Evolutionary conservation across 2,888 invertebrate species (phyloP), one percentile per base, ranked within the genome.

Genomic region (Cheilosia grossa): DNA sequence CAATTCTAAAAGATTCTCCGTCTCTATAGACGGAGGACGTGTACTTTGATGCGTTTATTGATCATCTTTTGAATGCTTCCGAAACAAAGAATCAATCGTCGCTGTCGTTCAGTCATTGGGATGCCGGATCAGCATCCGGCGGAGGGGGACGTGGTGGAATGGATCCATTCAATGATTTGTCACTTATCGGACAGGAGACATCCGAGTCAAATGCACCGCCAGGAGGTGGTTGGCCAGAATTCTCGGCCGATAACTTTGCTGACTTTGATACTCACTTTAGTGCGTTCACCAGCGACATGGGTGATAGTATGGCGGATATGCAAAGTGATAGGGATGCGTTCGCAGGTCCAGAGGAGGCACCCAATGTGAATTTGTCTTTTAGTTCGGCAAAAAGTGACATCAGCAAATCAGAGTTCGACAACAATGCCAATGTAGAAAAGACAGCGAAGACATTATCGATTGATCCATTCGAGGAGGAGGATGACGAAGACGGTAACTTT

Each of bases 191-290:
- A 0, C 66, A 51, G 3, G 66, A 82, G 27, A 19, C 74, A 15
- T 5, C 40, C 4, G 66, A 63, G 27, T 33, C 64, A 9, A 88
- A 87, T 17, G 75, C 88, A 37, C 88, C 89, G 72, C 86, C 69
- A 79, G 17, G 33, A 19, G 67, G 69, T 24, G 83, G 75, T 54
- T 91, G 91, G 91, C 89, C 88, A 6, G 90, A 90, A 30, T 91
- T 91, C 78, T 79, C 88, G 69, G 49, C 88, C 56, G 90, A 90
- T 82, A 91, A 91, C 78, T 92, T 92, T 89, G 92, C 92, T 44
- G 91, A 92, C 82, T 92, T 92, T 69, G 91, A 91, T 89, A 88
- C 91, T 44, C 91, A 91, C 79, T 92, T 91, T 53, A 90, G 89
- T 87, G 88, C 88, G 30, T 91, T 89, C 81, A 83, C 88, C 70